phyloP scores from a whole-genome alignment of 64 coral and sea anemone genomes.

The Pocillopora damicornis region DNA sequence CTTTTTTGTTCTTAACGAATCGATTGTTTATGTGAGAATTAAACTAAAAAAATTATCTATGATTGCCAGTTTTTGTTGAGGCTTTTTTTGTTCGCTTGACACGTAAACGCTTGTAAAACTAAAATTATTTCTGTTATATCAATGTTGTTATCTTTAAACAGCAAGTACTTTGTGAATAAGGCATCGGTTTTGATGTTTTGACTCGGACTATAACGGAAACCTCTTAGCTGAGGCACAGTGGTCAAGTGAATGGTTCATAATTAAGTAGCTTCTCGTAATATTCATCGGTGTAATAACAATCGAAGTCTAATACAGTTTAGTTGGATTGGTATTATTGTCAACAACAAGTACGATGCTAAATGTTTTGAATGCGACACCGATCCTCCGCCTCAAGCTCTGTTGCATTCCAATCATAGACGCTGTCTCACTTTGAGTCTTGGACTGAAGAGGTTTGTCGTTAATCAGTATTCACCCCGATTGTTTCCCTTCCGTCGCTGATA shows the following conservation, averaged over 20 bases:
- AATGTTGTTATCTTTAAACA: slow-evolving; percentile 29
- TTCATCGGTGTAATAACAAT: slow-evolving; percentile 65
- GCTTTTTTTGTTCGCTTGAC: background rate
- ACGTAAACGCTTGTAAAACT: background rate
- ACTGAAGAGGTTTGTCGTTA: background rate
- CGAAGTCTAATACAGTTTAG: slow-evolving; percentile 59
- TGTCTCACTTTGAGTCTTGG: background rate
- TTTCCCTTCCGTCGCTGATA: background rate
- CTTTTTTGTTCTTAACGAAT: slow-evolving; percentile 3
- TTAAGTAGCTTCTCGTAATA: slow-evolving; percentile 70
- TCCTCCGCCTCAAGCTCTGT: background rate
- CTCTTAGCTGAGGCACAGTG: slow-evolving; percentile 2
- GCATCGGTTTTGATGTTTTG: slow-evolving; percentile 1
- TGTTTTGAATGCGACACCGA: slow-evolving; percentile 42
- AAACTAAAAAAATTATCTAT: background rate
- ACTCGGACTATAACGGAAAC: slow-evolving; percentile 21
- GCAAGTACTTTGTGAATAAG: slow-evolving; percentile 22
- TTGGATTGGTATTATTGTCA: slow-evolving; percentile 36
- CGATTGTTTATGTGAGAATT: slow-evolving; percentile 9
- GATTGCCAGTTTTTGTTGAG: slow-evolving; percentile 12
- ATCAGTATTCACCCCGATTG: slow-evolving; percentile 20
- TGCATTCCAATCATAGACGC: background rate
- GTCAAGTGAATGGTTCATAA: slow-evolving; percentile 67
- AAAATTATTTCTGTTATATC: background rate
- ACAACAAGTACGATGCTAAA: slow-evolving; percentile 24